Percentiles rank a stretch among this genome's conserved stretches.
These are phyloP conservation scores for Sceloporus tristichus DNA, from an alignment of 2,113 vertebrate genomes.

Conservation along the genomic window DNA sequence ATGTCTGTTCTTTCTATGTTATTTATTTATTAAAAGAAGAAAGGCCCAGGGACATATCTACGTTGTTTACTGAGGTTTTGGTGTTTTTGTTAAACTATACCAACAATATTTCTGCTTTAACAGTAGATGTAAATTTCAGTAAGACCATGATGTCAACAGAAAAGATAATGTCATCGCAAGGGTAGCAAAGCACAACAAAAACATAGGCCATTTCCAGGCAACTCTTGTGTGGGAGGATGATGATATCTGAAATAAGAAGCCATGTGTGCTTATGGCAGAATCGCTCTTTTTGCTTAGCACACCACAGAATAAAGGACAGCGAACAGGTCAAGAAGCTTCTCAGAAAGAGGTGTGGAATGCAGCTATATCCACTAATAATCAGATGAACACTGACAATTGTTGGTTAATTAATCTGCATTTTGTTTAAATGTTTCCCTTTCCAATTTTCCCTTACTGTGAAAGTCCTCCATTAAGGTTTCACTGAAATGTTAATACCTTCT, in stretches of 20 bases:
- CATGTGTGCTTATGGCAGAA: neutral
- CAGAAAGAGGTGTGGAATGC: neutral
- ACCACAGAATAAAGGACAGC: neutral
- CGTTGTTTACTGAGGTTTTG: too few relatives aligned
- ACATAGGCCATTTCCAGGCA: neutral
- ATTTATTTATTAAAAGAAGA: too few relatives aligned
- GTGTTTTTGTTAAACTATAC: too few relatives aligned
- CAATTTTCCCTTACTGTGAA: slow-evolving; percentile 50
- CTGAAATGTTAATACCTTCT: slow-evolving; percentile 61
- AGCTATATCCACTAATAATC: slow-evolving; percentile 18
- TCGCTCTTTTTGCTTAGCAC: neutral
- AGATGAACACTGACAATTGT: slow-evolving; percentile 46
- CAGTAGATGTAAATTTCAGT: neutral
- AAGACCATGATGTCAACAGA: neutral
- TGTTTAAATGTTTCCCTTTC: slow-evolving; percentile 56
- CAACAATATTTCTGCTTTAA: too few relatives aligned
- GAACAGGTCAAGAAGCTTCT: neutral
- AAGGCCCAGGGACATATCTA: too few relatives aligned
- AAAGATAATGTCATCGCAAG: neutral
- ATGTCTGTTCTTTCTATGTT: too few relatives aligned
- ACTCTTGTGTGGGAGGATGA: slow-evolving; percentile 19
- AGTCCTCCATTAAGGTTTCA: slow-evolving; percentile 55
- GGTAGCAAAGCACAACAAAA: neutral
- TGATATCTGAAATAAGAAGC: neutral
- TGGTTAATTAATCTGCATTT: slow-evolving; percentile 57